A percentile compares a stretch with the other conserved stretches of the same genome.
Evolutionary conservation across 2,888 invertebrate genomes (phyloP).

Genomic region (Oscheius myriophilus): DNA sequence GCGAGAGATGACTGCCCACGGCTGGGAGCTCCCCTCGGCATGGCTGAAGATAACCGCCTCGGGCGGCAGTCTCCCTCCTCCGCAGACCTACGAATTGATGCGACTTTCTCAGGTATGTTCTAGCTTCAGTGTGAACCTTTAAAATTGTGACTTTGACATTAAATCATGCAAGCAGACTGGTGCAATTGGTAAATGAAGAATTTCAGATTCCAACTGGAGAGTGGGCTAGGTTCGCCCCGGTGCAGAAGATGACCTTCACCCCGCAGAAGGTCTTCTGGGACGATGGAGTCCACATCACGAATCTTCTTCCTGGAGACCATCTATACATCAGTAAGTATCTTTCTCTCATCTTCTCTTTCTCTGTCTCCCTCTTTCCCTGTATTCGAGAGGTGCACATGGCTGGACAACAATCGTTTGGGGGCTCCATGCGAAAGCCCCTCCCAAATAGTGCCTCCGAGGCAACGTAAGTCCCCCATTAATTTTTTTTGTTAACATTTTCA

Average conservation of each 20-base stretch:
- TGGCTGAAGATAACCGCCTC: conserved; percentile 31
- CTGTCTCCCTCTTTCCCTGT: no score
- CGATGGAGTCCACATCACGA: conserved; percentile 34
- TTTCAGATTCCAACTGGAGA: no score
- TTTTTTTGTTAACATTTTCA: no score
- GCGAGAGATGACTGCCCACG: conserved; percentile 49
- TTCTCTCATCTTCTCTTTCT: conserved; percentile 14
- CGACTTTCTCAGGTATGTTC: conserved; percentile 44
- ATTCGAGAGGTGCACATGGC: no score
- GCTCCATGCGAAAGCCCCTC: no score
- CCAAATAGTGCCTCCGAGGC: no score
- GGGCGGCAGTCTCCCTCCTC: conserved; percentile 64
- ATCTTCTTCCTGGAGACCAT: conserved; percentile 47
- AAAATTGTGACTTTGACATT: conserved; percentile 1
- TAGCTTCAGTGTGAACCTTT: neutral
- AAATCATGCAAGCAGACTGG: neutral
- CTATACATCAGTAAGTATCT: conserved; percentile 34
- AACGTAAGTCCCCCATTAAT: no score
- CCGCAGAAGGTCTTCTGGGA: conserved; percentile 47
- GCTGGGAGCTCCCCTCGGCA: conserved; percentile 44
- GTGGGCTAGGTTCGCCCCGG: neutral
- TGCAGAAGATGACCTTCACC: conserved; percentile 1
- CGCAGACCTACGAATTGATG: conserved; percentile 66
- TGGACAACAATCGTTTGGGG: no score
- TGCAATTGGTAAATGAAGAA: no score